These are phyloP conservation scores for Sceliomorpha sp. DNA, from an alignment of 2,888 invertebrate genomes.

Conservation along the genomic window DNA sequence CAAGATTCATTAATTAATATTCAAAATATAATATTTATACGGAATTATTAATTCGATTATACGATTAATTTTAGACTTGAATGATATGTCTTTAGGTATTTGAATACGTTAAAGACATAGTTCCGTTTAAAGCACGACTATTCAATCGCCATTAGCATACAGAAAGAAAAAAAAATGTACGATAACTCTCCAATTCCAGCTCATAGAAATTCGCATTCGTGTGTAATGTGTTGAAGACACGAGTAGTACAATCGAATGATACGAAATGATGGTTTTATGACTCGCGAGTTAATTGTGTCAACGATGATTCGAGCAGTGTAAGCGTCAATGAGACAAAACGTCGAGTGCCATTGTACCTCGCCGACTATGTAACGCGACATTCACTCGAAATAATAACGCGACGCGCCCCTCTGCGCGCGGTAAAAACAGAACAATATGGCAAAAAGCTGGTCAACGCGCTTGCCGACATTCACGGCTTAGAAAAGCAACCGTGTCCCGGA, in stretches of 20 bases:
- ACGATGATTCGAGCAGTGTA: conserved; percentile 42
- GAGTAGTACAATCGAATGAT: conserved; percentile 25
- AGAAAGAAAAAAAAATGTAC: conserved; percentile 6
- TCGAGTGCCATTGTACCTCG: conserved; percentile 25
- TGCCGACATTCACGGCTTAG: conserved; percentile 24
- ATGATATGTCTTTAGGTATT: too few relatives aligned
- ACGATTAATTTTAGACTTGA: too few relatives aligned
- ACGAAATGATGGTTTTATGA: conserved; percentile 34
- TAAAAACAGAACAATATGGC: conserved; percentile 39
- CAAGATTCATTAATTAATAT: too few relatives aligned
- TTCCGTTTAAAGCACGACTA: conserved; percentile 17
- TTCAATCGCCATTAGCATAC: conserved; percentile 7
- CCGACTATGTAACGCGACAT: conserved; percentile 33
- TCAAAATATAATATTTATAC: conserved; percentile 4
- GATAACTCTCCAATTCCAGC: conserved; percentile 12
- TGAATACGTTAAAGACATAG: too few relatives aligned
- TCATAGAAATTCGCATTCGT: background rate
- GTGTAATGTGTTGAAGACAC: conserved; percentile 12
- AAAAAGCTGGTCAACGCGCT: conserved; percentile 43
- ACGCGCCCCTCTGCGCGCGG: conserved; percentile 21
- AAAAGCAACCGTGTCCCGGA: conserved; percentile 10
- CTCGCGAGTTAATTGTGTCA: conserved; percentile 29
- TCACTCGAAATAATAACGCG: conserved; percentile 41
- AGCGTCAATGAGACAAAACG: conserved; percentile 30
- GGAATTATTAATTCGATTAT: conserved; percentile 1